Base-by-base conservation (phyloP, 64 coral and sea anemone species). In the Platygyra sinensis region DNA sequence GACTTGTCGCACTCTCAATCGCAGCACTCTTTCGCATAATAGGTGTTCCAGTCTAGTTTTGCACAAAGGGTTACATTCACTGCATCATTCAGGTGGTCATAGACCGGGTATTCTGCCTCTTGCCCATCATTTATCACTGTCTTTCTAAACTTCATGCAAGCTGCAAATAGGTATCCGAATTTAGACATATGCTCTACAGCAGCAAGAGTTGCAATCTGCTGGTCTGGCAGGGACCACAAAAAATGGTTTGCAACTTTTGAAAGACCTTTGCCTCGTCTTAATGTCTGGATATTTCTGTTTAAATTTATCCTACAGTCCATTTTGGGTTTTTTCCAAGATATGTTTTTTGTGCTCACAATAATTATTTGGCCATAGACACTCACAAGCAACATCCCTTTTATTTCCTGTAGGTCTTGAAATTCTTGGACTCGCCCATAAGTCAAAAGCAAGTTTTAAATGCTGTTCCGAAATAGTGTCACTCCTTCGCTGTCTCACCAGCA, bases 341-440 rank as follows among this genome's bases (percentile, higher is more conserved):
- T n/a, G n/a, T n/a, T n/a, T n/a, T n/a, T n/a, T n/a, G n/a, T n/a
- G n/a, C n/a, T n/a, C n/a, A n/a, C n/a, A n/a, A n/a, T n/a, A n/a
- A n/a, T n/a, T n/a, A n/a, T n/a, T n/a, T n/a, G n/a, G n/a, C n/a
- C n/a, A n/a, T n/a, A n/a, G n/a, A n/a, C n/a, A n/a, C n/a, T n/a
- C n/a, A n/a, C n/a, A n/a, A n/a, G n/a, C n/a, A n/a, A n/a, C n/a
- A n/a, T n/a, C n/a, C n/a, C n/a, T n/a, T n/a, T n/a, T n/a, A n/a
- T n/a, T n/a, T n/a, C n/a, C n/a, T n/a, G n/a, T n/a, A n/a, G n/a
- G n/a, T n/a, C n/a, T n/a, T n/a, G n/a, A n/a, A n/a, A n/a, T n/a
- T n/a, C n/a, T n/a, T n/a, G n/a, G 16, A 36, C 74, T 65, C 15
- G 74, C 30, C 87, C 87, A 89, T 49, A 79, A 89, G 49, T 61